Percentiles rank a stretch among this genome's conserved stretches.
Evolutionary conservation across 2,888 invertebrate species (phyloP).

Genomic region (Diaprepes abbreviatus): DNA sequence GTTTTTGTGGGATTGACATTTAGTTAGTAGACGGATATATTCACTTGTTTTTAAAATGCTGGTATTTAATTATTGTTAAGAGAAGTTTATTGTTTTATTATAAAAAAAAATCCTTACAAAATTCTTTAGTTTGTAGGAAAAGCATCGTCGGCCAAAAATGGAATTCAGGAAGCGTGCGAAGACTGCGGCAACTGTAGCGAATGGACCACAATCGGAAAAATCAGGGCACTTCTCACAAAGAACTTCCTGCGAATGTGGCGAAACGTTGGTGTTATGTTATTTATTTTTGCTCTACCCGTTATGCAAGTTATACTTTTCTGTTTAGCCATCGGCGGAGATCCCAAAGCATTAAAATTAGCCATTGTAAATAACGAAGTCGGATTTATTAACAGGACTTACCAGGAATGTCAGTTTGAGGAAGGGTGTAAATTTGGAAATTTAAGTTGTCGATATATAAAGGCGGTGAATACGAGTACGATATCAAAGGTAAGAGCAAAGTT

Average conservation of each 20-base stretch:
- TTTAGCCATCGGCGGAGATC: conserved; percentile 90
- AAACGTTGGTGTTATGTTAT: conserved; percentile 92
- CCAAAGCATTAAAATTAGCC: conserved; percentile 84
- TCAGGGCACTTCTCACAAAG: conserved; percentile 87
- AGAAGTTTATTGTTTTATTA: too few relatives aligned
- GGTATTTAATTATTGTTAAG: too few relatives aligned
- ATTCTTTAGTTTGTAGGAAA: conserved; percentile 53
- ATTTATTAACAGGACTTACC: conserved; percentile 60
- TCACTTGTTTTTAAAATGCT: too few relatives aligned
- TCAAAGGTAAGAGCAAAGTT: conserved; percentile 67
- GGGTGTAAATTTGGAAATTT: conserved; percentile 81
- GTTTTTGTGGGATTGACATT: too few relatives aligned
- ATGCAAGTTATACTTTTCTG: conserved; percentile 96
- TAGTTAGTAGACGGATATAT: too few relatives aligned
- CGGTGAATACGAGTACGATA: conserved; percentile 71
- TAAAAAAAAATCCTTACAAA: too few relatives aligned
- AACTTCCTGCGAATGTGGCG: conserved; percentile 94
- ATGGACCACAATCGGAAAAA: conserved; percentile 87
- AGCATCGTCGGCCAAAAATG: conserved; percentile 57
- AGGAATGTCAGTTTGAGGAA: conserved; percentile 69
- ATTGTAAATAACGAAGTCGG: conserved; percentile 79
- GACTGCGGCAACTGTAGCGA: conserved; percentile 71
- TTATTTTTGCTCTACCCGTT: conserved; percentile 92
- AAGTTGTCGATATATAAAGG: conserved; percentile 77
- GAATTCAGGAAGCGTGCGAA: conserved; percentile 70